Evolutionary conservation across 2,888 invertebrate species (phyloP).

Genomic region (Trichogramma dendrolimi): DNA sequence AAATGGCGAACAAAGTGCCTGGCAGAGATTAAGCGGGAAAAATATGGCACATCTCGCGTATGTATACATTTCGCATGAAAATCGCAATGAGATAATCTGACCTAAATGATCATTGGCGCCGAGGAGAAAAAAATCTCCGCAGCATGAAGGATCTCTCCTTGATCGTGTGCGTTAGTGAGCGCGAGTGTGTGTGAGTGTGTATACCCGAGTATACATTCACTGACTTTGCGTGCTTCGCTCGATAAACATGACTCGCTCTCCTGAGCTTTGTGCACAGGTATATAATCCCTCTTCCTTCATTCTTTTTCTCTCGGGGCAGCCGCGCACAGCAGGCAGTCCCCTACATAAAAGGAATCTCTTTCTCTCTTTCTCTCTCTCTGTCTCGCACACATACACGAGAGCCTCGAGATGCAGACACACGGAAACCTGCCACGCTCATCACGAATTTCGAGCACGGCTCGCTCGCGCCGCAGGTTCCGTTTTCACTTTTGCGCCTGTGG

Average conservation of each 20-base stretch:
- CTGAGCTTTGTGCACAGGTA: no score
- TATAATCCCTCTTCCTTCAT: background rate
- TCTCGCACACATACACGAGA: background rate
- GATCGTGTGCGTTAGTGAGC: no score
- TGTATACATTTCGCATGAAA: no score
- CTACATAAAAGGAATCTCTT: no score
- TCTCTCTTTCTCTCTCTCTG: background rate
- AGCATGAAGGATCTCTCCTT: no score
- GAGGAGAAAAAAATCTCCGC: no score
- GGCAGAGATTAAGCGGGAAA: no score
- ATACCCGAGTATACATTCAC: background rate
- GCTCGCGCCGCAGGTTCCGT: slow-evolving; percentile 15
- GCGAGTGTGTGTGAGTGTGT: no score
- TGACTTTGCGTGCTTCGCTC: slow-evolving; percentile 17
- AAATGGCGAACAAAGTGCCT: no score
- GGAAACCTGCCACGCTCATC: slow-evolving; percentile 13
- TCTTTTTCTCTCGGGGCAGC: background rate
- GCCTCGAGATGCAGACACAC: background rate
- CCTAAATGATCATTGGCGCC: no score
- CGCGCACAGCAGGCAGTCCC: background rate
- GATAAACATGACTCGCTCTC: slow-evolving; percentile 19
- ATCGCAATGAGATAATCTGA: no score
- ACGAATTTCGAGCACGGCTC: slow-evolving; percentile 13
- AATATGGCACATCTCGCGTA: no score
- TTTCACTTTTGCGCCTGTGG: slow-evolving; percentile 17